A percentile compares a stretch with the other conserved stretches of the same genome.
Conservation (phyloP, 1,140 invertebrate species). For the Grapholita molesta region DNA sequence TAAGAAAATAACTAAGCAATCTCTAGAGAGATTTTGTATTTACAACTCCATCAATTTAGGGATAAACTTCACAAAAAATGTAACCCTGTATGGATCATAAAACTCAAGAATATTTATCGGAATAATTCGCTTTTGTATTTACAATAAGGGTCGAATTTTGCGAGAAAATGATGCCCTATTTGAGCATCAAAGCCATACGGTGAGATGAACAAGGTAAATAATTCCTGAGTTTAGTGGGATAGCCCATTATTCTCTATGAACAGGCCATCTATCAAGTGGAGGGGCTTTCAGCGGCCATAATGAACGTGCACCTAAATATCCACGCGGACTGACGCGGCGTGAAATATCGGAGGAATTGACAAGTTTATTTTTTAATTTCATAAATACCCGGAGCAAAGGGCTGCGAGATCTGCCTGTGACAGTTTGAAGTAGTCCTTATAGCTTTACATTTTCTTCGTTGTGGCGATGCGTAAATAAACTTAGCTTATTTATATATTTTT, state of each 20-base stretch:
- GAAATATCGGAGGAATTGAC: conserved; percentile 1
- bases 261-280: conserved; percentile 10
- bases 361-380: conserved; percentile 8
- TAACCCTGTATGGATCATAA: no score
- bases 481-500: not conserved
- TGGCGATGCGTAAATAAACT: not conserved
- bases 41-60: no score
- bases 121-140: not conserved
- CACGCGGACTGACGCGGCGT: not conserved
- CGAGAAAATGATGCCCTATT: conserved; percentile 15
- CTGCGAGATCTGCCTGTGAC: not conserved
- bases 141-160: conserved; percentile 1
- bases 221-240: conserved; percentile 15
- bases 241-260: conserved; percentile 14
- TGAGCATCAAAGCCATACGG: conserved; percentile 15
- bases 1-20: no score
- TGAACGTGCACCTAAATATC: conserved; percentile 14
- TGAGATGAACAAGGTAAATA: conserved; percentile 16
- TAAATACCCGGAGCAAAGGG: not conserved
- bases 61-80: no score
- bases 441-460: not conserved
- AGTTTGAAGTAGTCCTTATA: not conserved
- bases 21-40: no score
- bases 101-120: no score
- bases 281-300: conserved; percentile 12